A percentile compares a stretch with the other conserved stretches of the same genome.
Evolutionary conservation across 2,888 invertebrate genomes (phyloP).

Genomic region (Philonicus albiceps): DNA sequence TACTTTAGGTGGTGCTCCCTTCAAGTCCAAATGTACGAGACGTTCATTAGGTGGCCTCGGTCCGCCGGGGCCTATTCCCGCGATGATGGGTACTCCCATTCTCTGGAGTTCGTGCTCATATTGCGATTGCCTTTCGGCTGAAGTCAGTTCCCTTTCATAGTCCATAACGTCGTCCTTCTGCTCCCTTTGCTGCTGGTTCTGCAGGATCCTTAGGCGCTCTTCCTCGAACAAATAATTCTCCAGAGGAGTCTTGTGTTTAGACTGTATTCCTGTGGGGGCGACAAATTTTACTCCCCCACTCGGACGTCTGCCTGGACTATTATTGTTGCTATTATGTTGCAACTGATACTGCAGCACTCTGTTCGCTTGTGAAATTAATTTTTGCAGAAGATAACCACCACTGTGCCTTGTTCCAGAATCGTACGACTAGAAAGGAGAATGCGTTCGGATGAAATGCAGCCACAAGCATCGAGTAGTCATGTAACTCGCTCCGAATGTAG

Average conservation of each 20-base stretch:
- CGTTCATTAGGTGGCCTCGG: constrained; percentile 63
- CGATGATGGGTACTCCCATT: constrained; percentile 61
- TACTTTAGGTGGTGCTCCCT: constrained; percentile 76
- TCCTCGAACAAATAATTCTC: constrained; percentile 61
- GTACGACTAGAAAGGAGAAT: constrained; percentile 46
- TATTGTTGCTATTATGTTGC: constrained; percentile 47
- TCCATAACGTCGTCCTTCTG: constrained; percentile 60
- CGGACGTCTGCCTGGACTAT: constrained; percentile 45
- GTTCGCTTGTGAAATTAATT: constrained; percentile 62
- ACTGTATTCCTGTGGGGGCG: constrained; percentile 52
- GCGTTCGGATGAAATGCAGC: neutral
- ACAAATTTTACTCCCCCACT: constrained; percentile 48
- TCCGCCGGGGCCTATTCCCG: constrained; percentile 61
- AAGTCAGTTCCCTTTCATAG: constrained; percentile 58
- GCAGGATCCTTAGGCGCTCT: constrained; percentile 61
- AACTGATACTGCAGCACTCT: constrained; percentile 58
- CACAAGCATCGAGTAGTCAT: neutral
- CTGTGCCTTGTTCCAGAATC: constrained; percentile 54
- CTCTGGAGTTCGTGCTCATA: constrained; percentile 62
- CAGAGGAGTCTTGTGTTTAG: constrained; percentile 18
- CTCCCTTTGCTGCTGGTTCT: constrained; percentile 63
- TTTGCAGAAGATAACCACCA: constrained; percentile 59
- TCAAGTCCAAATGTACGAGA: constrained; percentile 78
- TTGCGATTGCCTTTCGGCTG: constrained; percentile 57
- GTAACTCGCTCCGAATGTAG: neutral